Base-by-base conservation (phyloP, 2,888 invertebrate species). In the Acrobeloides nanus region DNA sequence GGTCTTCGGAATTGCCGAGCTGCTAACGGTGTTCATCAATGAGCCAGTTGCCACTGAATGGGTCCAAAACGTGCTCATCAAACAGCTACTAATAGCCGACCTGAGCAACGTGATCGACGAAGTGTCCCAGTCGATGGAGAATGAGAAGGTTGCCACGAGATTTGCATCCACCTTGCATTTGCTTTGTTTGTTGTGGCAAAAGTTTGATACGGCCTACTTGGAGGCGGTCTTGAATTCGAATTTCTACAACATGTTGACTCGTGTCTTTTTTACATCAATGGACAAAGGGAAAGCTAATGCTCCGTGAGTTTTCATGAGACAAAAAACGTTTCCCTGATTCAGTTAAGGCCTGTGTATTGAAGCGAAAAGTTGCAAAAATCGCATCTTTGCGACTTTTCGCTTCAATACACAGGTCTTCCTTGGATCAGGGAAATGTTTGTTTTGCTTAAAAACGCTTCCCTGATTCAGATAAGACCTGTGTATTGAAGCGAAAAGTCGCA, bases 101-200 rank as follows among this genome's bases (percentile, higher is more conserved):
- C 42, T 51, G 26, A 25, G 25, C 26, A 21, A 10, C 4, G 37
- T 43, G 17, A 25, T 39, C 8, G 18, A 21, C 18, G n/a, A n/a
- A n/a, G n/a, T n/a, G n/a, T n/a, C n/a, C n/a, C n/a, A n/a, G n/a
- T n/a, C n/a, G n/a, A n/a, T n/a, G n/a, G n/a, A n/a, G n/a, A n/a
- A n/a, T n/a, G n/a, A 24, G 10, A 43, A 35, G 20, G 18, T 37
- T 17, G 32, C 15, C 23, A 18, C 10, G 17, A 29, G 24, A 17
- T 59, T 54, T 27, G 44, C 52, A 24, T 41, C 52, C 17, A 39
- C 50, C 27, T 23, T 57, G 8, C 57, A 54, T 37, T 21, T 54
- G 39, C 42, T 54, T 18, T 54, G 55, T 37, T 34, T 59, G 18
- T 27, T 54, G 10, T 54, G 55, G 55, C 38, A 45, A 8, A 23